These are phyloP conservation scores for Agrochola lota DNA, from an alignment of 2,888 invertebrate species.

Conservation along the genomic window DNA sequence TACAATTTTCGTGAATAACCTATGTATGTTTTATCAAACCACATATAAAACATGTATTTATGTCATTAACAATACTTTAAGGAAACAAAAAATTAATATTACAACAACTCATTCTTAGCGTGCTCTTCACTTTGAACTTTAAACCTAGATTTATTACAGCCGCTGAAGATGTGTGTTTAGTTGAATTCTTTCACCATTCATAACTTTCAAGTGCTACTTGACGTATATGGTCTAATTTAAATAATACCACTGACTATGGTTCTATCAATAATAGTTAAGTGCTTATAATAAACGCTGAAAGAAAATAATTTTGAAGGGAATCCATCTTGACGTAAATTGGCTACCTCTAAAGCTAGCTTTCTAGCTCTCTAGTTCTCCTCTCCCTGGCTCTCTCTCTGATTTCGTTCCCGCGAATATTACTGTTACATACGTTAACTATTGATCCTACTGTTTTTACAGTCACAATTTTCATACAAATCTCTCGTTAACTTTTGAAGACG, in stretches of 20 bases:
- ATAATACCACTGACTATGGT: not conserved
- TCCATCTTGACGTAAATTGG: not conserved
- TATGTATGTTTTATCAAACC: not conserved
- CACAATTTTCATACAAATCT: not conserved
- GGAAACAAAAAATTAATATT: not conserved
- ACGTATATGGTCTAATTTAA: no score
- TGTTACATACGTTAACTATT: not conserved
- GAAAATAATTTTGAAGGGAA: not conserved
- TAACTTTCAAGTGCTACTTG: no score
- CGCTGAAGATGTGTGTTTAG: not conserved
- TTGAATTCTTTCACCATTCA: not conserved
- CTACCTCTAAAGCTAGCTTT: not conserved
- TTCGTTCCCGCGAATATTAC: not conserved
- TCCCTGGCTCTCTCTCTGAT: no score
- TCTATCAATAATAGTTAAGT: not conserved
- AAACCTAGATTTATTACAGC: not conserved
- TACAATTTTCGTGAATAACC: no score
- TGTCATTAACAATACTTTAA: not conserved
- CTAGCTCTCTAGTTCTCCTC: no score
- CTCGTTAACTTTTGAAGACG: conserved; percentile 17
- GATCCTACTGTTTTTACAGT: not conserved
- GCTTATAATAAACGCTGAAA: not conserved
- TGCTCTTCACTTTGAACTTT: not conserved
- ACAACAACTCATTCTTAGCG: not conserved
- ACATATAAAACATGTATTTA: not conserved